Base-by-base conservation (phyloP, 2,888 invertebrate genomes). In the Deilephila elpenor region DNA sequence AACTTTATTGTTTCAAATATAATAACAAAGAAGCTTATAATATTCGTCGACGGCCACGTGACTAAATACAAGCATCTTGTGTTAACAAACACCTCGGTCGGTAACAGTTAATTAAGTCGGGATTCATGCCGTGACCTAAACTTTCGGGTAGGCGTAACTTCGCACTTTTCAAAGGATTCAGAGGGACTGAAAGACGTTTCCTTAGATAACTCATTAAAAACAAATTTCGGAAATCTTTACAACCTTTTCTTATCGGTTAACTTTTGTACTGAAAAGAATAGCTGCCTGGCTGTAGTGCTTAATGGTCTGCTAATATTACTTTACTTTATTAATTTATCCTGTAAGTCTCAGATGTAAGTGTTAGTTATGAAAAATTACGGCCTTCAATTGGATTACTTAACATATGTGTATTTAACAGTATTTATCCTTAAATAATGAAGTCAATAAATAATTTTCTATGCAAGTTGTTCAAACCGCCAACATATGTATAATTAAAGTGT, bases 171-270 rank as follows among this genome's bases (percentile, higher is more conserved):
- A 87, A 89, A 89, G 87, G 86, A 86, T 86, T 84, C 86, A 83
- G 75, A 77, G 78, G 76, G 84, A 86, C 82, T 85, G 83, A 78
- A 84, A 82, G 83, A 84, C 84, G 80, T 82, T 85, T 86, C 85
- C 86, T 85, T 81, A 82, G 80, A 84, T 84, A 85, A 89, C 85
- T 89, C 86, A 86, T 89, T 89, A 86, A 86, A 86, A 89, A 87
- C 84, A 83, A 88, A 89, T 81, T 86, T 82, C 78, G 76, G 79
- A 82, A 83, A 85, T 82, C 79, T 79, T 82, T 51, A 20, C 67
- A 67, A 51, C 51, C 25, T 67, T 67, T 67, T 67, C 67, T 67
- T 67, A 67, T 67, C 67, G 51, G 17, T 51, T 51, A 20, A 51
- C 67, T 51, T 64, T 64, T 44, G 20, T 56, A 56, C 56, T 56